Percentiles rank a stretch among this genome's conserved stretches.
Evolutionary conservation across 2,797 vertebrate species (phyloP).

Genomic region (Syncerus caffer): DNA sequence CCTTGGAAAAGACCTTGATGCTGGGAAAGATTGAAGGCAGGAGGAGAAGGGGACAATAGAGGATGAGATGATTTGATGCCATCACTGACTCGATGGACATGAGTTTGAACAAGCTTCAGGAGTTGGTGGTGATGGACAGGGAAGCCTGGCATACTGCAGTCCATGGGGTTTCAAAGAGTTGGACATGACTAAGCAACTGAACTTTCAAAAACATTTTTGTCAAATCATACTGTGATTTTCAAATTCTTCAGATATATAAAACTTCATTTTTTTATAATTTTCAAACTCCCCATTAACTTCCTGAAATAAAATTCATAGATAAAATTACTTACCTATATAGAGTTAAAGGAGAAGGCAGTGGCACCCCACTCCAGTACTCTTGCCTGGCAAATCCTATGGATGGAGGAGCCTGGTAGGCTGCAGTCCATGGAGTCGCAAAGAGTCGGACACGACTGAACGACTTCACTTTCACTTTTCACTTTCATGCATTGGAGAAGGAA

Average conservation of each 20-base stretch:
- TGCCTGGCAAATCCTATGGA: no score
- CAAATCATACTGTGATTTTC: not conserved
- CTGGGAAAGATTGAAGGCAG: not conserved
- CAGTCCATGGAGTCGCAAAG: no score
- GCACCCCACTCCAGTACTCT: no score
- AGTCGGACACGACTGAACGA: no score
- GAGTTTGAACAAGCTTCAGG: not conserved
- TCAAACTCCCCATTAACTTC: not conserved
- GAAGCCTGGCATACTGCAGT: not conserved
- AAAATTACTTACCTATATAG: not conserved
- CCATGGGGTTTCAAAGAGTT: not conserved
- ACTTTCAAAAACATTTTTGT: not conserved
- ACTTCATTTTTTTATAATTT: not conserved
- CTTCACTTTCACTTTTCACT: no score
- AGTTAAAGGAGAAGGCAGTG: not conserved
- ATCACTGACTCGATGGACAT: accelerated
- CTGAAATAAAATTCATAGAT: not conserved
- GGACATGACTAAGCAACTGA: not conserved
- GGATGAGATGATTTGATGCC: not conserved
- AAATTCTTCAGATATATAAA: not conserved
- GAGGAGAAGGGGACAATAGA: not conserved
- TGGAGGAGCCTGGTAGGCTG: no score
- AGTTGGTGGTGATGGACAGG: not conserved
- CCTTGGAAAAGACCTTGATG: not conserved
- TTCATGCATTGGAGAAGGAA: no score